Evolutionary conservation across 2,113 vertebrate species (phyloP), one percentile per base, ranked within the genome.

Genomic region (Piprites chloris): DNA sequence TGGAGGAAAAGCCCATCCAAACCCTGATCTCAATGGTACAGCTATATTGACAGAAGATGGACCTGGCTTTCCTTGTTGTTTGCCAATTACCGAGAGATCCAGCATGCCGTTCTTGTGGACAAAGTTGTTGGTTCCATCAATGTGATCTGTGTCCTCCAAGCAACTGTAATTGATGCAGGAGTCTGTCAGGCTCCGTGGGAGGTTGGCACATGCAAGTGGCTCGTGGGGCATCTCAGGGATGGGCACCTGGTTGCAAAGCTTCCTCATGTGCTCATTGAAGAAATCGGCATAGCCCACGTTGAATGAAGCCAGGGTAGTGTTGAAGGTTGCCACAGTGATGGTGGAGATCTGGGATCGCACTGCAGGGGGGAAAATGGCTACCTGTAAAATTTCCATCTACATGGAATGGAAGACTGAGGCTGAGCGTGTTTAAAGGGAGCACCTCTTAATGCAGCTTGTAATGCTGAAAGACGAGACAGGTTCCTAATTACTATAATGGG

Each of bases 161-260:
- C 98, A 99, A 85, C 99, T 99, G 97, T 99, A 99, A 98, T 99
- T 99, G 97, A 99, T 99, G 97, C 99, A 99, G 93, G 99, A 99
- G 97, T 99, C 99, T 2, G 99, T 99, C 96, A 99, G 98, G 96
- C 99, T 99, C 74, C 99, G 98, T 2, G 99, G 99, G 67, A 99
- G 98, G 97, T 99, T 99, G 76, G 99, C 98, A 39, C 99, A 99
- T 1, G 99, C 99, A 75, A 99, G 97, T 0, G 99, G 99, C 93
- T 99, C 99, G 2, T 98, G 98, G 5, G 99, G 98, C 97, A 99
- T 98, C 98, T 99, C 99, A 5, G 99, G 99, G 24, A 98, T 98
- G 35, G 98, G 98, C 80, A 98, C 98, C 3, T 99, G 99, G 97
- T 98, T 99, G 92, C 99, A 99, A 28, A 99, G 98, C 80, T 99